A percentile compares a stretch with the other conserved stretches of the same genome.
Evolutionary conservation across 2,113 vertebrate species (phyloP).

Genomic region (Entelurus aequoreus): DNA sequence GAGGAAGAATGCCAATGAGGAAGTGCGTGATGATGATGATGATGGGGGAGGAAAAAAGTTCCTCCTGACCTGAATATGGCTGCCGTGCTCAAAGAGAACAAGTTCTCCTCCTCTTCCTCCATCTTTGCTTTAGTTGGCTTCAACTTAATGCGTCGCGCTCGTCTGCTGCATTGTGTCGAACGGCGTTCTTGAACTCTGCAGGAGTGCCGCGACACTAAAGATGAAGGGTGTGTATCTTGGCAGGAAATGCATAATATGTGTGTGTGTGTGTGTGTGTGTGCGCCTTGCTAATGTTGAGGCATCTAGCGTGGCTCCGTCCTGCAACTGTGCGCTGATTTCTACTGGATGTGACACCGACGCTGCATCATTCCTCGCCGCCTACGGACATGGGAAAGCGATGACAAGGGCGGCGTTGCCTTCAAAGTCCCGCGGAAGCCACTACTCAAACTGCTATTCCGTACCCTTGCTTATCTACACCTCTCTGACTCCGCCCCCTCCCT

Average conservation of each 20-base stretch:
- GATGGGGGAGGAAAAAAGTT: slow-evolving; percentile 58
- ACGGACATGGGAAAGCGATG: slow-evolving; percentile 42
- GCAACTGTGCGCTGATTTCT: slow-evolving; percentile 59
- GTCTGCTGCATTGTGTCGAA: slow-evolving; percentile 39
- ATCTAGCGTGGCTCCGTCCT: slow-evolving; percentile 48
- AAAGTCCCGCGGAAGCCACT: slow-evolving; percentile 62
- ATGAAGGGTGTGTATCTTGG: slow-evolving; percentile 15
- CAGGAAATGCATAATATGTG: slow-evolving; percentile 1
- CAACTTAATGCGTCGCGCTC: slow-evolving; percentile 39
- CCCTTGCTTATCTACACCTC: slow-evolving; percentile 31
- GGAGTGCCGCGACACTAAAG: slow-evolving; percentile 18
- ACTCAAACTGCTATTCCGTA: slow-evolving; percentile 34
- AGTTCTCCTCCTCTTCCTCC: slow-evolving; percentile 27
- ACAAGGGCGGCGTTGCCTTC: slow-evolving; percentile 74
- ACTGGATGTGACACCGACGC: slow-evolving; percentile 68
- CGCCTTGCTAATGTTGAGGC: slow-evolving; percentile 55
- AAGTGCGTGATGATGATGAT: slow-evolving; percentile 9
- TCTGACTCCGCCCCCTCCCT: slow-evolving; percentile 3
- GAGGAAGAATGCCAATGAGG: slow-evolving; percentile 50
- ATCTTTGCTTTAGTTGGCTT: slow-evolving; percentile 40
- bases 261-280: slow-evolving; percentile 10
- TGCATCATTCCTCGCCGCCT: slow-evolving; percentile 61
- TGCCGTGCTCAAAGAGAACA: slow-evolving; percentile 41
- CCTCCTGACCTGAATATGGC: slow-evolving; percentile 60
- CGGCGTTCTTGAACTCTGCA: slow-evolving; percentile 31